Conservation (phyloP, 2,113 vertebrate species). For the Catagonus wagneri region DNA sequence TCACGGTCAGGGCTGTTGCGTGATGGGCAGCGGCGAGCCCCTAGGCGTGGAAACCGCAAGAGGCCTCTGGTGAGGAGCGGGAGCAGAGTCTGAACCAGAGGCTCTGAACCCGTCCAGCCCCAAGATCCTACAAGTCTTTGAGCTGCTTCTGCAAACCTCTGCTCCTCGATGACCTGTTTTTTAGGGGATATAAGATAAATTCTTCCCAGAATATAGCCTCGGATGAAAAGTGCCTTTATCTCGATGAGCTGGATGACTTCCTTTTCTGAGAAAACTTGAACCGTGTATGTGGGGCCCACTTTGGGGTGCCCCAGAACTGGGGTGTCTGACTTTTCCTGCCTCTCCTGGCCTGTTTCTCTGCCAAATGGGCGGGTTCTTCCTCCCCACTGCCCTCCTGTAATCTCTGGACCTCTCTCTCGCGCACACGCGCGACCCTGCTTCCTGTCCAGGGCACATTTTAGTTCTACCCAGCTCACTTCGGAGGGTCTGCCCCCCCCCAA, state of each 20-base stretch:
- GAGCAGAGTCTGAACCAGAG: background rate
- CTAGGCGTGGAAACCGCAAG: background rate
- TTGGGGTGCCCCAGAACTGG: background rate
- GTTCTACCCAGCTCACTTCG: background rate
- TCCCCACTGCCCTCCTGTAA: background rate
- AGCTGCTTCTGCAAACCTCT: background rate
- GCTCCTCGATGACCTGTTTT: background rate
- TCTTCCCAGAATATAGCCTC: background rate
- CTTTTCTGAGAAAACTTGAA: slow-evolving; percentile 6
- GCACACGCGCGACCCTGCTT: background rate
- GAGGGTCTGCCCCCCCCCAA: background rate
- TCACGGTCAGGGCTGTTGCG: background rate
- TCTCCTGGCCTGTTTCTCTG: background rate
- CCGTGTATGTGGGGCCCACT: background rate
- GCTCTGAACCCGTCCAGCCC: background rate
- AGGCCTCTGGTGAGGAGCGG: background rate
- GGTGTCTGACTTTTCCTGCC: background rate
- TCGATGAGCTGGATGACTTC: background rate
- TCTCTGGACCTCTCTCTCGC: background rate
- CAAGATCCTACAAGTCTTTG: background rate
- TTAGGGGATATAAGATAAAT: background rate
- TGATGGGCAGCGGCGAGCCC: background rate
- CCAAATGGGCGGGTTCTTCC: background rate
- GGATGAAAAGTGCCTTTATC: background rate
- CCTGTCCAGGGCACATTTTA: background rate